Evolutionary conservation across 2,888 invertebrate species (phyloP).

Genomic region (Cordilura impudica): DNA sequence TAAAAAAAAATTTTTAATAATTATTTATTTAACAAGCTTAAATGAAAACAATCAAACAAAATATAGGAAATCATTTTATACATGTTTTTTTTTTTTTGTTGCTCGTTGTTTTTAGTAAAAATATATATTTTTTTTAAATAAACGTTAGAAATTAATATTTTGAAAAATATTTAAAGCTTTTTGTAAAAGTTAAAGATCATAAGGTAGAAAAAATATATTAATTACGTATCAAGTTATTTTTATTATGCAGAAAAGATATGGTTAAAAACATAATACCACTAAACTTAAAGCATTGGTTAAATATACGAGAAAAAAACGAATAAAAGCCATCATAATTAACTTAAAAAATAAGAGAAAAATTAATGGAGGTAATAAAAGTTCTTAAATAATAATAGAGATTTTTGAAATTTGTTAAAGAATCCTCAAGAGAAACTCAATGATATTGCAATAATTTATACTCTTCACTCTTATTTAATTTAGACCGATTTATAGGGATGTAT

Average conservation of each 20-base stretch:
- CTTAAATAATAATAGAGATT: conserved; percentile 39
- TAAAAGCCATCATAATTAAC: conserved; percentile 10
- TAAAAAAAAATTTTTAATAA: not conserved
- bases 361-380: not conserved
- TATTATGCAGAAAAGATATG: conserved; percentile 2
- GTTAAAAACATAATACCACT: conserved; percentile 17
- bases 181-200: conserved; percentile 28
- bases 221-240: not conserved
- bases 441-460: not conserved
- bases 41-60: not conserved
- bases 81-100: conserved; percentile 2
- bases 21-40: not conserved
- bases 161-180: conserved; percentile 43
- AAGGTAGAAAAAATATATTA: conserved; percentile 7
- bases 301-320: not conserved
- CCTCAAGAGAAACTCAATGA: not conserved
- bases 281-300: conserved; percentile 15
- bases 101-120: conserved; percentile 23
- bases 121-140: not conserved
- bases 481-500: too few relatives aligned
- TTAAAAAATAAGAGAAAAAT: conserved; percentile 25
- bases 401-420: conserved; percentile 22
- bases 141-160: not conserved
- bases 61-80: not conserved
- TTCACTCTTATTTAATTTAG: too few relatives aligned